Conservation (phyloP, 2,888 invertebrate genomes). For the Disparrhopalites patrizii region DNA sequence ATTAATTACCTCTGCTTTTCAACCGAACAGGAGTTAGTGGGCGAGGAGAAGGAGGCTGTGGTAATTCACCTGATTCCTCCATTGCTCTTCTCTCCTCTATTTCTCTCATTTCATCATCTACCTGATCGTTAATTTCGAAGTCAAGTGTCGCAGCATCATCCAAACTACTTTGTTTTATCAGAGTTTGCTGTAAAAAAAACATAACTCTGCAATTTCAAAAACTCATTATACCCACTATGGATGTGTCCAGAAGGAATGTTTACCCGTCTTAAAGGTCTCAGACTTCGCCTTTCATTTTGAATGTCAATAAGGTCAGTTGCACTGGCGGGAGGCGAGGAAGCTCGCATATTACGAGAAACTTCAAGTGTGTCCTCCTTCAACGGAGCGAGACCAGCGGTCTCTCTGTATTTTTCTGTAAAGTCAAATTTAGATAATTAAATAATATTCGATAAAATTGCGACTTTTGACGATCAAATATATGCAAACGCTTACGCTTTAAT, state of each 20-base stretch:
- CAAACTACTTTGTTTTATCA: constrained; percentile 88
- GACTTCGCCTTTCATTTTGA: constrained; percentile 72
- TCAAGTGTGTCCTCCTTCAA: constrained; percentile 89
- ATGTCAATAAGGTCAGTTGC: constrained; percentile 83
- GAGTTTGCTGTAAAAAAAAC: constrained; percentile 59
- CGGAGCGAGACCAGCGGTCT: constrained; percentile 67
- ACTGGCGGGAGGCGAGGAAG: constrained; percentile 90
- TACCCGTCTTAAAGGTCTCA: constrained; percentile 66
- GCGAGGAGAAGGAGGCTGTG: constrained; percentile 57
- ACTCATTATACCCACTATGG: neutral
- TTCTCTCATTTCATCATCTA: constrained; percentile 52
- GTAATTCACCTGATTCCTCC: constrained; percentile 53
- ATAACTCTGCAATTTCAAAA: no score
- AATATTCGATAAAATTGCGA: no score
- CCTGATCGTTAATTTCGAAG: constrained; percentile 60
- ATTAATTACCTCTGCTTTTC: constrained; percentile 50
- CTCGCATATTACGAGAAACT: constrained; percentile 88
- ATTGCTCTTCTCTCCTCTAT: constrained; percentile 53
- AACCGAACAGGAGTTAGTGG: constrained; percentile 55
- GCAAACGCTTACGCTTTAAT: constrained; percentile 61
- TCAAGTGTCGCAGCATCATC: constrained; percentile 78
- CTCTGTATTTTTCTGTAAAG: constrained; percentile 51
- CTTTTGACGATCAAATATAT: neutral
- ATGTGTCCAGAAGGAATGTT: constrained; percentile 41
- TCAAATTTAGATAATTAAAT: neutral